Evolutionary conservation across 2,888 invertebrate species (phyloP), one percentile per base, ranked within the genome.

Genomic region (Thymelicus lineola): DNA sequence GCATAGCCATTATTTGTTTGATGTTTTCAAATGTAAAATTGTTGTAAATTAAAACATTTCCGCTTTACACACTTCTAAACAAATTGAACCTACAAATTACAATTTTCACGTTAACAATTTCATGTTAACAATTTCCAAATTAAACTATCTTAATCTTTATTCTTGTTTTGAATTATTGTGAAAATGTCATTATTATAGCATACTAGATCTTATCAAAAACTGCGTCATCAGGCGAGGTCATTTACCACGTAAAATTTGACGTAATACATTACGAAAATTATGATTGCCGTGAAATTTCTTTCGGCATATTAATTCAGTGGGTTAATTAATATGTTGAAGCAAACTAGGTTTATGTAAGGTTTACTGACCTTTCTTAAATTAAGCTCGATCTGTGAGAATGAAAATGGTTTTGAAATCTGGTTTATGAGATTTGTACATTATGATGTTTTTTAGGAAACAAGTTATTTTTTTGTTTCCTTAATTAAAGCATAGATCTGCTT

Each of bases 141-240:
- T 28, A 20, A 28, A 42, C 14, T 46, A 61, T 61, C 61, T 61
- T 61, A 17, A 61, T 61, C 42, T 61, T 61, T n/a, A 61, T 61
- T n/a, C 28, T 61, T 61, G 28, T 61, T 61, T 61, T 5, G 59
- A 59, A 38, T 59, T 38, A 36, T 28, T 61, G 60, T 61, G 61
- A 60, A 45, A 61, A 46, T n/a, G 46, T 7, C 46, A 61, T 61
- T 61, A 61, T 45, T 46, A 61, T 42, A 36, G 46, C 61, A 61
- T n/a, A 46, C 45, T 28, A 46, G 28, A 36, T 57, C 7, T 20
- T 20, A 20, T 42, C 42, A 20, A 14, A 12, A 20, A 20, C 14
- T 20, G 6, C 20, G 60, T 45, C 60, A 61, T 46, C 61, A 28
- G 46, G 7, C 28, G 46, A 61, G 42, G 28, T 59, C 53, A 9